Evolutionary conservation across 2,113 vertebrate species (phyloP), one percentile per base, ranked within the genome.

Genomic region (Cinclus cinclus): DNA sequence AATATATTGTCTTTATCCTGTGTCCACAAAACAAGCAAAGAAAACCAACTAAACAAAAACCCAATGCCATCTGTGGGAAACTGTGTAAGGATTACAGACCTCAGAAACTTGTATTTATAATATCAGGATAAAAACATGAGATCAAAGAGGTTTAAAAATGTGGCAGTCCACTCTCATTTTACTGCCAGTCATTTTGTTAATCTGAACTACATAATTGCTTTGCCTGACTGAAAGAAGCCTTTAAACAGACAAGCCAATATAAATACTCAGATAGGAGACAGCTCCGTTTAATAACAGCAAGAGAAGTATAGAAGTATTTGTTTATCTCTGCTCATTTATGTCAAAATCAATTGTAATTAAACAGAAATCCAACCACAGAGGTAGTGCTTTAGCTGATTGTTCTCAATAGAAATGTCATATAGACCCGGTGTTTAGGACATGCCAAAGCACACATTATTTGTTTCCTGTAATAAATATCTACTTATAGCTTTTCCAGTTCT

Each of bases 291-390:
- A 97, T 97, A 97, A 96, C 88, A 93, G 64, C 84, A 91, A 91
- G 83, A 82, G 83, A 82, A 91, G 68, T 81, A 89, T 79, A 94
- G 89, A 92, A 96, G 76, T 94, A 82, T 97, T 98, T 98, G 94
- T 97, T 96, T 97, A 96, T 83, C 74, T 92, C 88, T 78, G 50
- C 90, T 96, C 94, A 92, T 96, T 97, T 97, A 96, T 96, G 93
- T 96, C 94, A 97, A 96, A 97, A 97, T 97, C 97, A 96, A 97
- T 97, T 94, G 93, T 95, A 97, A 97, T 97, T 97, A 97, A 97
- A 80, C 89, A 95, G 92, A 84, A 96, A 95, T 95, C 59, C 84
- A 80, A 21, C 78, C 58, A 94, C 80, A 96, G 71, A 77, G 95
- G 82, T 69, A 95, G 78, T 75, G 65, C 91, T 96, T 95, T 64